phyloP scores from a whole-genome alignment of 2,113 vertebrate species.

The Phaethon lepturus region DNA sequence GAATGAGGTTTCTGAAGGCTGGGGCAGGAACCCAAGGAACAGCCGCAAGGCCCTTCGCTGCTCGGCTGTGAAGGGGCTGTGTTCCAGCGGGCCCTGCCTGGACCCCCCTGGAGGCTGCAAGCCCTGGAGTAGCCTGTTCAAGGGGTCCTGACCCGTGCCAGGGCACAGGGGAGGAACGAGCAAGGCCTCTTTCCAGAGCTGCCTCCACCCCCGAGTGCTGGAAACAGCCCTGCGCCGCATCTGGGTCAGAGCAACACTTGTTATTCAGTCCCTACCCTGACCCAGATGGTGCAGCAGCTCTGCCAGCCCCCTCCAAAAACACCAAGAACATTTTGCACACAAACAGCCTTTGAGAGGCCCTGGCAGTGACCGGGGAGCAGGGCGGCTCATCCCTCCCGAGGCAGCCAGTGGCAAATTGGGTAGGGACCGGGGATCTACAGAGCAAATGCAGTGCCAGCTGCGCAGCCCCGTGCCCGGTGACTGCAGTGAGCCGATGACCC shows the following conservation, averaged over 20 bases:
- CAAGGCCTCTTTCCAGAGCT: fast-evolving
- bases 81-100: fast-evolving
- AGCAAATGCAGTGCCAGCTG: background rate
- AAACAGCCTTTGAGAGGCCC: conserved; percentile 60
- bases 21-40: background rate
- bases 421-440: background rate
- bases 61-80: background rate
- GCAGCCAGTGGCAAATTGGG: fast-evolving
- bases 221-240: background rate
- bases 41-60: background rate
- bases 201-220: background rate
- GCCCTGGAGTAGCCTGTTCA: fast-evolving
- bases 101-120: background rate
- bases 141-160: background rate
- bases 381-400: background rate
- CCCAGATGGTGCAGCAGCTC: conserved; percentile 60
- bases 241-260: conserved; percentile 56
- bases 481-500: fast-evolving
- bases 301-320: conserved; percentile 16
- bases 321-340: conserved; percentile 42
- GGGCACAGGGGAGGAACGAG: background rate
- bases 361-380: background rate
- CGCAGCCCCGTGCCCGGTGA: background rate
- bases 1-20: background rate
- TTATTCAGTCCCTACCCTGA: conserved; percentile 56